Conservation (phyloP, 2,797 vertebrate genomes). For the Melanotaenia maccullochi region DNA sequence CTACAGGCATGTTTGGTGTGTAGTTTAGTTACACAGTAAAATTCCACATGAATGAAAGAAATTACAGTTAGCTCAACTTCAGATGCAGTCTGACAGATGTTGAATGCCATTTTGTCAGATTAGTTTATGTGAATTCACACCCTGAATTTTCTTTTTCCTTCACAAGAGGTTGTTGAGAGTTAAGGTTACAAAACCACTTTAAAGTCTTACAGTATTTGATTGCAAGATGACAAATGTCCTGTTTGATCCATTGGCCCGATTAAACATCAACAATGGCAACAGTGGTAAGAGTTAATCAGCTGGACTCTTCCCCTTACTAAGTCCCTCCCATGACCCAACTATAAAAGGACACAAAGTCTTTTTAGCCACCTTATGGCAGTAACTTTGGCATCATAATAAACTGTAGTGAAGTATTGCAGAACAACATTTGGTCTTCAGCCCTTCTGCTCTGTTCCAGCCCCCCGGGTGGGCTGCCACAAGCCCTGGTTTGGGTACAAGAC, state of each 20-base stretch:
- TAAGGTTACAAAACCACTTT: background rate
- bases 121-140: too few relatives aligned
- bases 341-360: conserved; percentile 14
- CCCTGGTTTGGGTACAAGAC: conserved; percentile 27
- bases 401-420: background rate
- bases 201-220: background rate
- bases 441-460: conserved; percentile 8
- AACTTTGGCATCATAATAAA: conserved; percentile 11
- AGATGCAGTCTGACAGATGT: background rate
- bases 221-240: conserved; percentile 1
- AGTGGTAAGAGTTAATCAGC: conserved; percentile 16
- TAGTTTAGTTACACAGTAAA: background rate
- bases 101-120: background rate
- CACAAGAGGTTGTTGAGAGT: background rate
- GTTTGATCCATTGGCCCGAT: conserved; percentile 26
- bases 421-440: conserved; percentile 26
- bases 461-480: conserved; percentile 21
- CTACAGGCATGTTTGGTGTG: background rate
- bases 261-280: conserved; percentile 21
- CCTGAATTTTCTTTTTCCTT: background rate
- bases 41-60: background rate
- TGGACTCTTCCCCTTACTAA: conserved; percentile 6
- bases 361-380: conserved; percentile 16
- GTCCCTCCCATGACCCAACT: conserved; percentile 10
- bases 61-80: background rate